Conservation (phyloP, 1,140 invertebrate genomes). For the Hypsibius dujardini region DNA sequence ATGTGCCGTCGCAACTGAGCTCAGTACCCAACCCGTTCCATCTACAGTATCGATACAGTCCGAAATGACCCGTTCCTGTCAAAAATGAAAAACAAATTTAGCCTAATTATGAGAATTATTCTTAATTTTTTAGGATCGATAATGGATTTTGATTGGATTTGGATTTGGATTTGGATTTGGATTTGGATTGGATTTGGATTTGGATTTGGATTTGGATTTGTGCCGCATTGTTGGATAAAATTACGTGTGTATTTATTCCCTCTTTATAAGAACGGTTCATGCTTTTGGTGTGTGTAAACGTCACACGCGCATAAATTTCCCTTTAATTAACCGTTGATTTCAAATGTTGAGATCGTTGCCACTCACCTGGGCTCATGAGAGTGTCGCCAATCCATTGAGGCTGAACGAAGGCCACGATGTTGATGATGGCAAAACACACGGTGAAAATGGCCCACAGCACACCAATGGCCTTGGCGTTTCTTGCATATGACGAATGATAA, state of each 20-base stretch:
- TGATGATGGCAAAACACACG: constrained; percentile 86
- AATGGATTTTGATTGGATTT: too few relatives aligned
- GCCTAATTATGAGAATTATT: not conserved
- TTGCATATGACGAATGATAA: not conserved
- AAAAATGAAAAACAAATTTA: not conserved
- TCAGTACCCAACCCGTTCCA: constrained; percentile 27
- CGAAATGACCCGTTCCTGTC: constrained; percentile 59
- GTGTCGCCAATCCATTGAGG: constrained; percentile 75
- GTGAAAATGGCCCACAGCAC: constrained; percentile 88
- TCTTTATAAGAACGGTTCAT: too few relatives aligned
- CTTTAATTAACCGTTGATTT: too few relatives aligned
- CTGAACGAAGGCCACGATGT: constrained; percentile 78
- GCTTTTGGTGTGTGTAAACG: too few relatives aligned
- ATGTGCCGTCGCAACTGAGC: constrained; percentile 21
- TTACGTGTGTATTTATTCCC: too few relatives aligned
- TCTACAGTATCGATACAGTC: constrained; percentile 67
- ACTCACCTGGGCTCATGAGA: constrained; percentile 46
- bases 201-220: too few relatives aligned
- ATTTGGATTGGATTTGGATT: too few relatives aligned
- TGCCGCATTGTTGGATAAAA: too few relatives aligned
- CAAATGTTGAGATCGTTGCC: not conserved
- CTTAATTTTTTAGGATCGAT: not conserved
- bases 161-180: too few relatives aligned
- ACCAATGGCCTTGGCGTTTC: constrained; percentile 49
- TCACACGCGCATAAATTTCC: too few relatives aligned